phyloP scores from a whole-genome alignment of 2,797 vertebrate genomes.

The Dendrocincla tyrannina region DNA sequence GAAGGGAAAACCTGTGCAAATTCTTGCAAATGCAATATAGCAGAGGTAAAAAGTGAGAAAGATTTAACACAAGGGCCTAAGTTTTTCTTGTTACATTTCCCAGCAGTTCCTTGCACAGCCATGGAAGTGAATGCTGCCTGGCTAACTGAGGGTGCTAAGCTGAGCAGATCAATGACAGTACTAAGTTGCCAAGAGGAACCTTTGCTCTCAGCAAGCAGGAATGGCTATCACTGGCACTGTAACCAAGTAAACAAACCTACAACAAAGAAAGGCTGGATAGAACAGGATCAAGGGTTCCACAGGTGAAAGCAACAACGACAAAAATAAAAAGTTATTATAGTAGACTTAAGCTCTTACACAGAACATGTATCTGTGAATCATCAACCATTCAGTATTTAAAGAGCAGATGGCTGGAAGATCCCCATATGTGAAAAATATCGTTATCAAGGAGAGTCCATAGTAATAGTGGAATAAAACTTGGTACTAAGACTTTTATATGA shows the following conservation, averaged over 20 bases:
- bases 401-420: slow-evolving; percentile 44
- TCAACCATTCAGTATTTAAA: slow-evolving; percentile 27
- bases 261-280: slow-evolving; percentile 59
- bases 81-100: background rate
- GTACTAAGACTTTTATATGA: background rate
- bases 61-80: background rate
- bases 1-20: background rate
- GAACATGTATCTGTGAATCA: slow-evolving; percentile 46
- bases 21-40: background rate
- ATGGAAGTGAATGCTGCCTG: background rate
- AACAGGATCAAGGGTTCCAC: slow-evolving; percentile 50
- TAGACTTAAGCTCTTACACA: background rate
- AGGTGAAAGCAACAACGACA: slow-evolving; percentile 41
- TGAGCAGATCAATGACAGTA: background rate
- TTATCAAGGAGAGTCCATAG: background rate
- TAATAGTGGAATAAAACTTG: slow-evolving; percentile 13
- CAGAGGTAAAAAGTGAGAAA: background rate
- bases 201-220: slow-evolving; percentile 51
- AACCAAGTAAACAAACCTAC: slow-evolving; percentile 70
- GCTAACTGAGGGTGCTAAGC: slow-evolving; percentile 31
- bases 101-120: background rate
- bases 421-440: slow-evolving; percentile 21
- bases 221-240: background rate
- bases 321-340: slow-evolving; percentile 55
- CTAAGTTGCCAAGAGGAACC: slow-evolving; percentile 21